Conservation (phyloP, 2,888 invertebrate species). For the Drosophila mettleri region DNA sequence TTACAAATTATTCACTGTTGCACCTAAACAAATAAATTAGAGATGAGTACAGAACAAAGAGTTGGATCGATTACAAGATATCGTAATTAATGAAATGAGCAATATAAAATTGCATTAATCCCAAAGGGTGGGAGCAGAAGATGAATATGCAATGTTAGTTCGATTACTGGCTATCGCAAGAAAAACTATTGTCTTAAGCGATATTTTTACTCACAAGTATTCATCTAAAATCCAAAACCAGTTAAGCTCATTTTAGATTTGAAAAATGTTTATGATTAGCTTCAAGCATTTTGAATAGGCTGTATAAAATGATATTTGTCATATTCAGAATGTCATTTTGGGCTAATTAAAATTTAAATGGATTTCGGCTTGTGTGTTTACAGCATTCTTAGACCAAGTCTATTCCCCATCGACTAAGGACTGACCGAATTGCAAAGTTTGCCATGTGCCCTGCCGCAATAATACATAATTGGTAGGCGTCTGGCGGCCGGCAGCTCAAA, state of each 20-base stretch:
- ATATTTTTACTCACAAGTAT: neutral
- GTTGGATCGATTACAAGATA: neutral
- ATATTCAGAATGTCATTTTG: conserved; percentile 21
- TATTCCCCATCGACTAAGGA: conserved; percentile 12
- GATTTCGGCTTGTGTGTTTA: conserved; percentile 22
- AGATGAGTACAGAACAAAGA: neutral
- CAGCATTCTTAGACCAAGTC: conserved; percentile 32
- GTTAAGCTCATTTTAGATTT: neutral
- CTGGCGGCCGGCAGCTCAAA: conserved; percentile 59
- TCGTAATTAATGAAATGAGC: neutral
- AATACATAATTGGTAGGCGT: conserved; percentile 73
- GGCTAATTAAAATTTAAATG: conserved; percentile 47
- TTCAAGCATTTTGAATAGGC: neutral
- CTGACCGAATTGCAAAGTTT: conserved; percentile 47
- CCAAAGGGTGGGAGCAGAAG: neutral
- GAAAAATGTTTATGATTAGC: neutral
- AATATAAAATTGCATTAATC: neutral
- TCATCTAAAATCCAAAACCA: neutral
- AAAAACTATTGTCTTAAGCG: neutral
- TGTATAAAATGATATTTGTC: neutral
- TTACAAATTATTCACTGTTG: neutral
- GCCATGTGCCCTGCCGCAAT: conserved; percentile 33
- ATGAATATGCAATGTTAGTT: neutral
- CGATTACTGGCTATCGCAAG: neutral
- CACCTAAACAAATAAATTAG: neutral